Evolutionary conservation across 1,140 invertebrate genomes (phyloP).

Genomic region (Portunus trituberculatus): DNA sequence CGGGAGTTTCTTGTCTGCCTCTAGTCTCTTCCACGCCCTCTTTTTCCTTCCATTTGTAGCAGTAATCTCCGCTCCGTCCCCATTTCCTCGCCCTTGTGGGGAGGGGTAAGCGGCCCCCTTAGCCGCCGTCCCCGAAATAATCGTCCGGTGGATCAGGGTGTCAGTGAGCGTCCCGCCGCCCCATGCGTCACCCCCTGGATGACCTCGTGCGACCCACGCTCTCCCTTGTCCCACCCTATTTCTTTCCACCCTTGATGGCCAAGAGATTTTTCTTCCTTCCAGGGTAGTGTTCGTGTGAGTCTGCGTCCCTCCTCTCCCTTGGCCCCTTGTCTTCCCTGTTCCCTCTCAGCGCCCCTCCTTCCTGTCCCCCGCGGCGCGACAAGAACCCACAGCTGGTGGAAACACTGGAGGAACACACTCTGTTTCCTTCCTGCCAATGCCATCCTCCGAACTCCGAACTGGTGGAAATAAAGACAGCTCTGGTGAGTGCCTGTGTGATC

Average conservation of each 20-base stretch:
- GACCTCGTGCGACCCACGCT: slow-evolving; percentile 54
- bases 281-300: neutral
- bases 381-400: neutral
- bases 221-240: slow-evolving; percentile 61
- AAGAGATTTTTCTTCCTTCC: slow-evolving; percentile 27
- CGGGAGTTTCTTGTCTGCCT: slow-evolving; percentile 33
- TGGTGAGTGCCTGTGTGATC: neutral
- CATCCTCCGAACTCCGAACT: neutral
- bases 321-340: neutral
- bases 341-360: slow-evolving; percentile 24
- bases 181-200: slow-evolving; percentile 65
- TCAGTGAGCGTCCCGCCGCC: slow-evolving; percentile 55
- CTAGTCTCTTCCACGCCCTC: slow-evolving; percentile 32
- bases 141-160: slow-evolving; percentile 71
- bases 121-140: slow-evolving; percentile 61
- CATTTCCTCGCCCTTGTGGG: slow-evolving; percentile 54
- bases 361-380: neutral
- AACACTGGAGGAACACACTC: neutral
- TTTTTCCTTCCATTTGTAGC: slow-evolving; percentile 40
- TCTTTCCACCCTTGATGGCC: slow-evolving; percentile 46
- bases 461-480: neutral
- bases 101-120: slow-evolving; percentile 14
- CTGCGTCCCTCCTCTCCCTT: neutral
- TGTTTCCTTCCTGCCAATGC: neutral
- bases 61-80: slow-evolving; percentile 70